phyloP scores from a whole-genome alignment of 2,797 vertebrate genomes.

The Danionella dracula region DNA sequence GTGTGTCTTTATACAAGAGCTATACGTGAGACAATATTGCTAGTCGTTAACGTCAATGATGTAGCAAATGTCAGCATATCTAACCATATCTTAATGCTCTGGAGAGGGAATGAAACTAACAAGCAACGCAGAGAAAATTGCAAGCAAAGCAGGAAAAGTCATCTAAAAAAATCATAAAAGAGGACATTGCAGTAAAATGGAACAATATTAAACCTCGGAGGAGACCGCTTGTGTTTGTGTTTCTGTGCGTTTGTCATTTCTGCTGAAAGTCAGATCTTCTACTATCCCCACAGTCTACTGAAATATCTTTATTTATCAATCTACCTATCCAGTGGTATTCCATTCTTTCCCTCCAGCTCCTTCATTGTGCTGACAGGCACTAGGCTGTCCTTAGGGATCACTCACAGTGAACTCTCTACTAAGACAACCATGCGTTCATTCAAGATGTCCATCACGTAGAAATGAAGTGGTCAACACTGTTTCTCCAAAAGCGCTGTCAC shows the following conservation, averaged over 20 bases:
- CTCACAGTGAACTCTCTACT: slow-evolving; percentile 56
- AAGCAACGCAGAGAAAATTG: slow-evolving; percentile 50
- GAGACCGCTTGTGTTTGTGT: slow-evolving; percentile 19
- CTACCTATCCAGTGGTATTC: slow-evolving; percentile 21
- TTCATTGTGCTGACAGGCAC: slow-evolving; percentile 55
- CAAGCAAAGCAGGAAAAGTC: slow-evolving; percentile 64
- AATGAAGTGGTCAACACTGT: slow-evolving; percentile 64
- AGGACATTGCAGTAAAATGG: slow-evolving; percentile 46
- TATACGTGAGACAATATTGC: neutral
- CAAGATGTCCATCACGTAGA: slow-evolving; percentile 50
- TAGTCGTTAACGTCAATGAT: slow-evolving; percentile 48
- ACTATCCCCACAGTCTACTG: slow-evolving; percentile 11
- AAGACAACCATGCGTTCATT: slow-evolving; percentile 53
- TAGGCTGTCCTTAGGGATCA: slow-evolving; percentile 52
- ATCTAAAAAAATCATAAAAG: slow-evolving; percentile 48
- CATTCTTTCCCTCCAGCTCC: slow-evolving; percentile 26
- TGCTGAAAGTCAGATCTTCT: slow-evolving; percentile 32
- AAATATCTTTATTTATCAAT: slow-evolving; percentile 28
- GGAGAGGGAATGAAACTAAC: slow-evolving; percentile 50
- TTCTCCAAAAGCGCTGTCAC: slow-evolving; percentile 50
- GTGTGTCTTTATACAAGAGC: neutral
- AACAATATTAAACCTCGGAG: slow-evolving; percentile 37
- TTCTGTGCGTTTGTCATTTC: slow-evolving; percentile 14
- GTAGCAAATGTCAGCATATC: slow-evolving; percentile 65
- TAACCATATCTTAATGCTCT: slow-evolving; percentile 45